Conservation (phyloP, 2,888 invertebrate genomes). For the Himalopsyche japonica region DNA sequence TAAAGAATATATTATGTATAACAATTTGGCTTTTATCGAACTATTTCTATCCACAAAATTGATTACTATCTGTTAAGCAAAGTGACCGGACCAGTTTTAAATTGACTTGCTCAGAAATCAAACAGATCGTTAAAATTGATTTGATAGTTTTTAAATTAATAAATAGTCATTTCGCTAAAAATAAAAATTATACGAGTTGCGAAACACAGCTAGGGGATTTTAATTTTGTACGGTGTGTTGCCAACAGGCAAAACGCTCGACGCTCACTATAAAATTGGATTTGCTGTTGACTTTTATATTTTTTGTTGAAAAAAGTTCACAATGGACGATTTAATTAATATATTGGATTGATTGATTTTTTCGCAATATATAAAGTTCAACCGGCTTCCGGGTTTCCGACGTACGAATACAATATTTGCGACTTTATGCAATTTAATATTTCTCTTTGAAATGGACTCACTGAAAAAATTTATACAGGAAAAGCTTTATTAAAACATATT, state of each 20-base stretch:
- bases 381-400: background rate
- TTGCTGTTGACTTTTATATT: constrained; percentile 22
- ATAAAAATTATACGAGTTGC: background rate
- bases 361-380: constrained; percentile 3
- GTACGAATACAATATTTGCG: background rate
- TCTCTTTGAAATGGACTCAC: background rate
- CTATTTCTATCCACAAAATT: too few relatives aligned
- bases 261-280: constrained; percentile 20
- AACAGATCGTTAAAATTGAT: too few relatives aligned
- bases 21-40: too few relatives aligned
- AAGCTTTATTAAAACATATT: background rate
- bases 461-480: background rate
- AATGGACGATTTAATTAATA: constrained; percentile 31
- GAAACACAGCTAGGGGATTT: background rate
- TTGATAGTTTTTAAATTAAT: too few relatives aligned
- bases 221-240: background rate
- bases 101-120: too few relatives aligned
- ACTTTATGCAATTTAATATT: background rate
- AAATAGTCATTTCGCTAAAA: background rate
- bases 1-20: too few relatives aligned
- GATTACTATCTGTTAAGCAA: too few relatives aligned
- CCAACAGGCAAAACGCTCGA: background rate
- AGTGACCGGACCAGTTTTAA: too few relatives aligned
- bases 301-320: constrained; percentile 11
- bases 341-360: constrained; percentile 30